Percentiles rank a stretch among this genome's conserved stretches.
phyloP scores from a whole-genome alignment of 2,113 vertebrate species.

The Lagopus leucura region DNA sequence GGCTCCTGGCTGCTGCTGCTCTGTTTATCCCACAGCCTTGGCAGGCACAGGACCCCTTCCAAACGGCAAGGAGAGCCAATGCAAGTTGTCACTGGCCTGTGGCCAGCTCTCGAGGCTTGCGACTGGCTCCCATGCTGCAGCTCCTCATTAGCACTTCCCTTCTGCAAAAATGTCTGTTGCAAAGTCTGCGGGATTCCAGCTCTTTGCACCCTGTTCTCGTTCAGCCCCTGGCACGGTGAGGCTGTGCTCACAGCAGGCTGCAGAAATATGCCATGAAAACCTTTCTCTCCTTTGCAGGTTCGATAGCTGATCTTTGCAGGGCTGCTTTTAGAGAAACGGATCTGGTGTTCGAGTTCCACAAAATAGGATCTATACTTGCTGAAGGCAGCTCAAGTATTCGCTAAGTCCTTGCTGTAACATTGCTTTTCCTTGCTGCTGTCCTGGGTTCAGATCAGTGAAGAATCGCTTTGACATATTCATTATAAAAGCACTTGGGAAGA shows the following conservation, averaged over 20 bases:
- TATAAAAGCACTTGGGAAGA: neutral
- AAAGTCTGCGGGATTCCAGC: neutral
- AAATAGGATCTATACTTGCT: neutral
- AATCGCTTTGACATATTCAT: conserved; percentile 14
- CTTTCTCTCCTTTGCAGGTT: neutral
- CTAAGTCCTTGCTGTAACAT: conserved; percentile 17
- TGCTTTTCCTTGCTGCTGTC: neutral
- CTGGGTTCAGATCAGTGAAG: neutral
- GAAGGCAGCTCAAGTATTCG: neutral
- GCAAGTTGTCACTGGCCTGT: conserved; percentile 25
- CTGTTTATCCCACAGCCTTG: conserved; percentile 41
- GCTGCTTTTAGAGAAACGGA: neutral
- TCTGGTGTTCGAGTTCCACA: neutral
- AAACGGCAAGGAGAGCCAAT: neutral
- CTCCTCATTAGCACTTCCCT: neutral
- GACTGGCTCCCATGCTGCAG: neutral
- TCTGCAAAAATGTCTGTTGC: neutral
- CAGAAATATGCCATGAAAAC: neutral
- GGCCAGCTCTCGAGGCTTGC: neutral
- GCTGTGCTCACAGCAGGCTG: fast-evolving
- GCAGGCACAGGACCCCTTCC: conserved; percentile 13
- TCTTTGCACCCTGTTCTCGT: neutral
- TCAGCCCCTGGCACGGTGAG: neutral
- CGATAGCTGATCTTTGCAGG: neutral
- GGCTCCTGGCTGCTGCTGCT: neutral